Evolutionary conservation across 23 tunicate genomes (phyloP), one percentile per base, ranked within the genome.

Genomic region (Aplidium turbinatum): DNA sequence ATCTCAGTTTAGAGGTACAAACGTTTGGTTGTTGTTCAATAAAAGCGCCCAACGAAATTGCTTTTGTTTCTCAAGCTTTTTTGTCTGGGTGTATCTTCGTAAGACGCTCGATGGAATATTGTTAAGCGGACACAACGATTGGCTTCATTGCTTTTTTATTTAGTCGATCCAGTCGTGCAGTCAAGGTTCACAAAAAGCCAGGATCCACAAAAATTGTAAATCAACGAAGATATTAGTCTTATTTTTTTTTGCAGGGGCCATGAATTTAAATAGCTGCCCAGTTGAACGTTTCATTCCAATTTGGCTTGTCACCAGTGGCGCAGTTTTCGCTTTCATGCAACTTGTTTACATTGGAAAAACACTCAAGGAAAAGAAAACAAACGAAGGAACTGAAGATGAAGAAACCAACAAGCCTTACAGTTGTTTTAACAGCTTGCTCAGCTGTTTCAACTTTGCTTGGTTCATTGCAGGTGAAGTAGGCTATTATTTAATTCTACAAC

Each of bases 401-500:
- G 57, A 68, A 56, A 30, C 19, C 38, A 38, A 28, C 47, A 47
- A 45, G 18, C 19, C 78, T 1, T 36, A 65, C 35, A 58, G 56
- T 38, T 57, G 72, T 4, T 67, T 63, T 57, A 80, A 74, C 34
- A 51, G 84, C 36, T 56, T 80, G 30, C 33, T 87, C 11, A 78
- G 84, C 6, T 66, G 79, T 26, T 87, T 87, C 69, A 80, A 66
- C 19, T 40, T 74, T 73, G 94, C 94, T 31, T 87, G 94, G 94
- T 87, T 87, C 46, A 42, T 87, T 6, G 94, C 86, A 26, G 94
- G 94, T 87, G 68, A n/a, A n/a, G 31, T 42, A 42, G 16, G 50
- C 11, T 9, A 42, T 16, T 9, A 42, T 42, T 42, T 42, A 42
- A 9, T 42, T 42, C 11, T 42, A 11, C 11, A 42, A 42, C 50